A percentile compares a stretch with the other conserved stretches of the same genome.
These are phyloP conservation scores for Magallana gigas DNA, from an alignment of 1,140 invertebrate species.

Conservation along the genomic window DNA sequence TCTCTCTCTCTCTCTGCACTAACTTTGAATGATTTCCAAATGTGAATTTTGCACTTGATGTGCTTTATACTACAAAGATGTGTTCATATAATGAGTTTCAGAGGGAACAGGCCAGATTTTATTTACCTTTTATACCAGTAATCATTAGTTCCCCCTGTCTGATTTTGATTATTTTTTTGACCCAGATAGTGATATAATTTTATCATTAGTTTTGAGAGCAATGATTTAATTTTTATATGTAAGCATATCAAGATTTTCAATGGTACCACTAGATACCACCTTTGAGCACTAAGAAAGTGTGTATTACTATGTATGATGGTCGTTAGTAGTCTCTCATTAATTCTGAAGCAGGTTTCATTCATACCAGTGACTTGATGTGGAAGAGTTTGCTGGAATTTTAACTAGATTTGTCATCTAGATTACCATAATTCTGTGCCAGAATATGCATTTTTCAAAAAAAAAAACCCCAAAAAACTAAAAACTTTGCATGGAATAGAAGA, in stretches of 20 bases:
- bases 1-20: background rate
- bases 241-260: too few species aligned
- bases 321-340: background rate
- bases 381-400: background rate
- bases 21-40: conserved; percentile 28
- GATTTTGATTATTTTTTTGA: background rate
- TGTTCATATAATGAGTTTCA: conserved; percentile 16
- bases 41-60: conserved; percentile 24
- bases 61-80: conserved; percentile 2
- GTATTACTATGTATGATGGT: conserved; percentile 8
- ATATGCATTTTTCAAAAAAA: too few species aligned
- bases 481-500: too few species aligned
- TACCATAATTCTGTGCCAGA: background rate
- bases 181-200: too few species aligned
- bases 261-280: too few species aligned
- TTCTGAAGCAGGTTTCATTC: background rate
- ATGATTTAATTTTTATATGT: too few species aligned
- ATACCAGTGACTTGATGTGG: conserved; percentile 5
- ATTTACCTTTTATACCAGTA: background rate
- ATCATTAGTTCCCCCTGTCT: background rate
- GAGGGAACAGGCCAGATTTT: background rate
- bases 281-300: background rate
- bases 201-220: too few species aligned
- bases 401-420: background rate
- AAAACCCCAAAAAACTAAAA: too few species aligned